Base-by-base conservation (phyloP, 2,113 vertebrate species). In the Cheirogaleus medius region DNA sequence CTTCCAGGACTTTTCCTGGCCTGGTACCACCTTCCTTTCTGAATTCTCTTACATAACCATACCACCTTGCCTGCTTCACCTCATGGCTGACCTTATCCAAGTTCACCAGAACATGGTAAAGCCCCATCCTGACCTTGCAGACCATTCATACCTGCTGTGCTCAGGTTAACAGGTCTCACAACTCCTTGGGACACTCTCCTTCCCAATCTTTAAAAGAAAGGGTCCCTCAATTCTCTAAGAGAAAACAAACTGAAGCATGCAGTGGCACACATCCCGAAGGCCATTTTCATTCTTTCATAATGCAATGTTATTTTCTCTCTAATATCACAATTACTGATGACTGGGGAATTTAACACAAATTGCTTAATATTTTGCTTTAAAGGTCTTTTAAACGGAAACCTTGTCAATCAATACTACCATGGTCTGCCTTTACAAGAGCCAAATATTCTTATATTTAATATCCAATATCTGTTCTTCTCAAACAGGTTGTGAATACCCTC, bases 361-460 rank as follows among this genome's bases (percentile, higher is more conserved):
- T 27, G 34, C 47, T 91, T 78, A 37, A 64, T 64, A 91, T 78
- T 95, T 66, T 76, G 25, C 21, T 69, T 87, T 32, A 63, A 76
- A 66, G 21, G 86, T 78, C 39, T 78, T 78, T 78, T 49, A 91
- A 86, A 92, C 77, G 39, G n/a, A 95, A 96, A 91, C 37, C 18
- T 8, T 66, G 14, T 90, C 21, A 97, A 66, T 17, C 21, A 97
- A 73, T 17, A 80, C 54, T 60, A 68, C 20, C 17, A 69, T 4
- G 0, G 37, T 87, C 91, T 74, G 58, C 52, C 68, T 87, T 17
- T 69, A 63, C 5, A 80, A 11, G 29, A 92, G 89, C 9, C 47
- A 93, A 92, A 71, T 7, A 73, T 52, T 78, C 54, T 93, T 44
- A 29, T 9, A 49, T 34, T 44, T 66, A 87, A 6, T 83, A 42